Evolutionary conservation across 1,140 invertebrate genomes (phyloP), one percentile per base, ranked within the genome.

Genomic region (Drosophila littoralis): DNA sequence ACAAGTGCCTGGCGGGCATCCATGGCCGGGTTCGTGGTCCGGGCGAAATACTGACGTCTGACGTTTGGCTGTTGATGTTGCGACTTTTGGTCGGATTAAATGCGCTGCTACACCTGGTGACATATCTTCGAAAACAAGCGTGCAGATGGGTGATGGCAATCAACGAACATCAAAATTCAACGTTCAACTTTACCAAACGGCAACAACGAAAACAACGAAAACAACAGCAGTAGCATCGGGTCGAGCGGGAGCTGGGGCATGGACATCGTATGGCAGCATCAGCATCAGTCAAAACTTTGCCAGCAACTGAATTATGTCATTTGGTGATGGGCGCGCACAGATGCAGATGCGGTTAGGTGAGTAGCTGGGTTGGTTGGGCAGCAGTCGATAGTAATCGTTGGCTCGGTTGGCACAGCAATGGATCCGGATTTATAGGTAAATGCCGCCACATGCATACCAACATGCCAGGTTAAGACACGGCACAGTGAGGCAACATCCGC

Each of bases 251-350:
- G 22, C 22, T 17, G 52, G 54, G 40, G 55, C 42, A 67, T 59
- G 67, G 64, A 59, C 57, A 50, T 48, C 57, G 69, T 42, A 35
- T 61, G 63, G 48, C 33, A 73, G 68, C 75, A 76, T 88, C 83
- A 81, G 79, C 83, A 80, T 88, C 84, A 83, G 80, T 89, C 84
- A 81, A 77, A 84, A 85, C 79, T 89, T 89, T 89, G 77, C 84
- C 80, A 90, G 77, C 82, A 89, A 89, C 84, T 89, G 84, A 89
- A 89, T 89, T 89, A 89, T 89, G 84, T 89, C 84, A 89, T 89
- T 89, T 84, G 84, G 75, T 80, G 80, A 72, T 77, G 72, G 35
- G 55, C 51, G 51, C 54, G 73, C 42, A 76, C 59, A 61, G 43
- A 48, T 55, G 48, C 69, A 50, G 61, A 66, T 55, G 61, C 63